Percentiles rank a stretch among this genome's conserved stretches.
Conservation (phyloP, 2,888 invertebrate genomes). For the Lithophane socia region DNA sequence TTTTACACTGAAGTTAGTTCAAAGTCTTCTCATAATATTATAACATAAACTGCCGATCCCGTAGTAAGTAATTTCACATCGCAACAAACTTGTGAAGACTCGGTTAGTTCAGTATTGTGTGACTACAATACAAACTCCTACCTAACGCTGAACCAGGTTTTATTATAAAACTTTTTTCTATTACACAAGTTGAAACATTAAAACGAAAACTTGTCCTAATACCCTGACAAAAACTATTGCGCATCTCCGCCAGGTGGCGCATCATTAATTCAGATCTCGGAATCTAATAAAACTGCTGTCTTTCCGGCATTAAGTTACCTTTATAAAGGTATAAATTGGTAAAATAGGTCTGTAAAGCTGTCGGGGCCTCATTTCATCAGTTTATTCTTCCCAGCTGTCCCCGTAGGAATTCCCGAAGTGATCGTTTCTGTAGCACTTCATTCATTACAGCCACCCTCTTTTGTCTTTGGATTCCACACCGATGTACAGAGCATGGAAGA, state of each 20-base stretch:
- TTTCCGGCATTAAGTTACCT: constrained; percentile 64
- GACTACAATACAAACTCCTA: constrained; percentile 27
- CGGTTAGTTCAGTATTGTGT: constrained; percentile 7
- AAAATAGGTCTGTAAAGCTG: constrained; percentile 71
- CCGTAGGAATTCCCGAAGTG: constrained; percentile 75
- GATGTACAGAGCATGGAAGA: constrained; percentile 61
- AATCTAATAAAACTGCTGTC: constrained; percentile 64
- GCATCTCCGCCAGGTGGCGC: constrained; percentile 52
- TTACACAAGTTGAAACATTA: constrained; percentile 62
- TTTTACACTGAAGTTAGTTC: neutral
- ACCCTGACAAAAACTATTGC: constrained; percentile 60
- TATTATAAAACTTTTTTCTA: constrained; percentile 65
- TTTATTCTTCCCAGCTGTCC: constrained; percentile 78
- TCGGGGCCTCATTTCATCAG: constrained; percentile 74
- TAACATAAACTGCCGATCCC: constrained; percentile 5
- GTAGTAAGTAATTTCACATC: constrained; percentile 7
- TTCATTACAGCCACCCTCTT: constrained; percentile 77
- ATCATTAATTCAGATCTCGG: constrained; percentile 65
- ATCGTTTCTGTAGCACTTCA: constrained; percentile 76
- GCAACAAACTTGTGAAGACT: constrained; percentile 18
- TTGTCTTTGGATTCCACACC: constrained; percentile 68
- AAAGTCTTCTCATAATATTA: constrained; percentile 2
- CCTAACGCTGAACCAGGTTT: constrained; percentile 38
- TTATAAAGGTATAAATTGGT: constrained; percentile 77
- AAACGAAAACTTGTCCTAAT: constrained; percentile 50